A percentile compares a stretch with the other conserved stretches of the same genome.
phyloP scores from a whole-genome alignment of 2,888 invertebrate genomes.

The Hemicrepidius hirtus region DNA sequence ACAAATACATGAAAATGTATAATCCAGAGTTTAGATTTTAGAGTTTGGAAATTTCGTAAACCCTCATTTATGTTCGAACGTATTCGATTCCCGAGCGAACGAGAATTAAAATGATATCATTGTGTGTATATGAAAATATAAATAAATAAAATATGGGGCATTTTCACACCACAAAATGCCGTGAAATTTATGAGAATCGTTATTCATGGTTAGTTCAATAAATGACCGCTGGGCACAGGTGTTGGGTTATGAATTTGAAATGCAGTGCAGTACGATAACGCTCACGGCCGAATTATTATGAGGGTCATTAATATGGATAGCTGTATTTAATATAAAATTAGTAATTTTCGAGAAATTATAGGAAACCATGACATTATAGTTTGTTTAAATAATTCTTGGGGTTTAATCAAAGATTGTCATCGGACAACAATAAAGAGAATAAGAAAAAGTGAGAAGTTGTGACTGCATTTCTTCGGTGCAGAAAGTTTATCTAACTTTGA shows the following conservation, averaged over 20 bases:
- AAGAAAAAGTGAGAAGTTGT: constrained; percentile 15
- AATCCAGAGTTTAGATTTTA: constrained; percentile 30
- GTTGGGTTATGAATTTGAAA: constrained; percentile 55
- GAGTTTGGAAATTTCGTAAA: constrained; percentile 11
- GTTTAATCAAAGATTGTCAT: constrained; percentile 15
- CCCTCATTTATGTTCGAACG: constrained; percentile 4
- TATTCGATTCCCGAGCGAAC: constrained; percentile 12
- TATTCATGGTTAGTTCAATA: constrained; percentile 57
- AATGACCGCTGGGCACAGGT: constrained; percentile 57
- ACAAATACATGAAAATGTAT: constrained; percentile 22
- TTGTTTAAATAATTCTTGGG: neutral
- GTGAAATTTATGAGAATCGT: constrained; percentile 53
- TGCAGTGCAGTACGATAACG: constrained; percentile 48
- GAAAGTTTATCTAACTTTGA: constrained; percentile 50
- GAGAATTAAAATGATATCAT: constrained; percentile 8
- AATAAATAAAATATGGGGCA: constrained; percentile 39
- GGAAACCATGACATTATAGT: neutral
- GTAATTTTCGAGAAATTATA: too few relatives aligned
- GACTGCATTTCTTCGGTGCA: constrained; percentile 42
- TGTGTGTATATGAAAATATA: constrained; percentile 25
- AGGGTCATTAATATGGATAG: constrained; percentile 34
- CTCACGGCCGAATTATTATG: constrained; percentile 44
- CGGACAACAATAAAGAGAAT: constrained; percentile 31
- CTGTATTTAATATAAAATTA: constrained; percentile 8
- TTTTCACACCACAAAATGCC: constrained; percentile 44